Evolutionary conservation across 2,888 invertebrate species (phyloP).

Genomic region (Horisme vitalbata): DNA sequence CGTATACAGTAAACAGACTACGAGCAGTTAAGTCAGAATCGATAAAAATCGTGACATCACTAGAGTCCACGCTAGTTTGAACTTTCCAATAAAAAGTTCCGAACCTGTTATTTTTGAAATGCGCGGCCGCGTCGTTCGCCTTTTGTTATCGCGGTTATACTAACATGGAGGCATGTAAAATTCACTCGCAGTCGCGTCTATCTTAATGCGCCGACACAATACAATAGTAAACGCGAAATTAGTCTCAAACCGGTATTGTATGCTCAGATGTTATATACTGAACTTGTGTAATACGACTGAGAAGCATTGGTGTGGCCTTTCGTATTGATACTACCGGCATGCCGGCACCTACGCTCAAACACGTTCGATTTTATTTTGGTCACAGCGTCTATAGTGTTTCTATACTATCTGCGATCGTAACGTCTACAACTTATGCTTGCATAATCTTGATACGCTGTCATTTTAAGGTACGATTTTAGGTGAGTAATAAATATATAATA

Average conservation of each 20-base stretch:
- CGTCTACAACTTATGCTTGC: slow-evolving; percentile 35
- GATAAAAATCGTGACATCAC: slow-evolving; percentile 27
- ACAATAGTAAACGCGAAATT: slow-evolving; percentile 64
- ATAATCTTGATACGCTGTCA: slow-evolving; percentile 41
- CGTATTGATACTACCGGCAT: slow-evolving; percentile 55
- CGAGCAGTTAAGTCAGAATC: slow-evolving; percentile 11
- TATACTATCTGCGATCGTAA: slow-evolving; percentile 40
- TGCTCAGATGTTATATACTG: slow-evolving; percentile 51
- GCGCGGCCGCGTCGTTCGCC: slow-evolving; percentile 67
- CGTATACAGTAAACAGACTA: slow-evolving; percentile 2
- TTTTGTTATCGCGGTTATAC: slow-evolving; percentile 66
- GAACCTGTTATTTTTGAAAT: slow-evolving; percentile 32
- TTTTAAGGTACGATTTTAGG: slow-evolving; percentile 9
- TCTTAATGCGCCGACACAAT: slow-evolving; percentile 57
- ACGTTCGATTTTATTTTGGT: slow-evolving; percentile 66
- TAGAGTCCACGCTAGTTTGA: slow-evolving; percentile 25
- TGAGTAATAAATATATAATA: slow-evolving; percentile 16
- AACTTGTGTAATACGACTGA: slow-evolving; percentile 55
- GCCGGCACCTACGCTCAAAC: slow-evolving; percentile 46
- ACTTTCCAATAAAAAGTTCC: slow-evolving; percentile 28
- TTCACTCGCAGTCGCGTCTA: slow-evolving; percentile 47
- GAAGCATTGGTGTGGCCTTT: slow-evolving; percentile 52
- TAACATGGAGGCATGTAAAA: slow-evolving; percentile 55
- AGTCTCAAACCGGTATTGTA: slow-evolving; percentile 53
- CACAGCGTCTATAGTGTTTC: slow-evolving; percentile 37